phyloP scores from a whole-genome alignment of 1,140 invertebrate species.

The Formica exsecta region DNA sequence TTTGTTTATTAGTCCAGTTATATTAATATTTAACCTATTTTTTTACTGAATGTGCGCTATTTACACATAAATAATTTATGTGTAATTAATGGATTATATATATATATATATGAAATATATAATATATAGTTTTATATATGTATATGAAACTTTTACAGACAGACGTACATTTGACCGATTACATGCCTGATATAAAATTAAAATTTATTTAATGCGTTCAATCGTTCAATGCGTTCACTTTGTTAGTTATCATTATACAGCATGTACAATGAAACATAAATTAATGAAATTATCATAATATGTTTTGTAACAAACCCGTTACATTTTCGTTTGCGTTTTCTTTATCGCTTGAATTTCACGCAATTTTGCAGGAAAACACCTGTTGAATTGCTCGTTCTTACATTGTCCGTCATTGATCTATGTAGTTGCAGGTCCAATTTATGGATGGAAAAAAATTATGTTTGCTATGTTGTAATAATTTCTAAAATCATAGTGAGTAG shows the following conservation, averaged over 20 bases:
- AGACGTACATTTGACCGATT: neutral
- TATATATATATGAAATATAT: too few species aligned
- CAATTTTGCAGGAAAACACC: constrained; percentile 65
- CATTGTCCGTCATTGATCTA: constrained; percentile 31
- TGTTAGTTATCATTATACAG: neutral
- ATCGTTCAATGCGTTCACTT: neutral
- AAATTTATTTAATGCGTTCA: neutral
- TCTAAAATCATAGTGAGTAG: constrained; percentile 9
- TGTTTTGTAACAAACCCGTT: neutral
- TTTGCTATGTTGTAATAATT: constrained; percentile 19
- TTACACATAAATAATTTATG: neutral
- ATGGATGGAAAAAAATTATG: constrained; percentile 27
- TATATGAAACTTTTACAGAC: neutral
- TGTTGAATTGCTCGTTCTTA: constrained; percentile 69
- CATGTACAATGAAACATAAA: neutral
- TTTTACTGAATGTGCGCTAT: neutral
- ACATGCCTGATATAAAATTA: neutral
- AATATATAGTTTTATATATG: neutral
- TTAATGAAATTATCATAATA: constrained; percentile 31
- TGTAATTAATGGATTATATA: neutral
- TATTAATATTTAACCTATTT: constrained; percentile 1
- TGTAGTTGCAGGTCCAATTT: constrained; percentile 3
- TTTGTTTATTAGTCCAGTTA: constrained; percentile 8
- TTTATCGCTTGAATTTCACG: constrained; percentile 16
- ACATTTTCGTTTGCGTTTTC: constrained; percentile 8